Evolutionary conservation across 2,797 vertebrate species (phyloP), one percentile per base, ranked within the genome.

Genomic region (Bufotes viridis): DNA sequence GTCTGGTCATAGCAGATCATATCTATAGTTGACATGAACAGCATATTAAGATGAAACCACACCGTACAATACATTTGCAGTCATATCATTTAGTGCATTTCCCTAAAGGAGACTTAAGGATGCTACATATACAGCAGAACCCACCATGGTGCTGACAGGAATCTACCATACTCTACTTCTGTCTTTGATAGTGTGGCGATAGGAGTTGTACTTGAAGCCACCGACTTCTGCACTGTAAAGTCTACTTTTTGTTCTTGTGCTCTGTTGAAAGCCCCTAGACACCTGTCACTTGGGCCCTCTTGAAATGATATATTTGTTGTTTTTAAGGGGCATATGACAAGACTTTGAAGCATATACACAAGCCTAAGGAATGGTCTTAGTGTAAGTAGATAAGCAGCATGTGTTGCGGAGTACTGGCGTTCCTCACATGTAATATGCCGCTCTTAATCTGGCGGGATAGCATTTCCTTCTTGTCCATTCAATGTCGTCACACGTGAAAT

Each of bases 241-340:
- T 92, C 90, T 1, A 91, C 55, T 70, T 81, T 61, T 83, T 88
- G 90, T 87, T 92, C 18, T 60, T 92, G 89, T 91, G 91, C 90
- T 91, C 87, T 89, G 90, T 89, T 89, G 90, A 88, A 91, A 86
- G 82, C 90, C 88, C 90, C 92, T 92, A 87, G 92, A 93, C 95
- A 96, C 94, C 94, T 96, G 95, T 96, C 93, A 93, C 92, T 90
- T 91, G 92, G 92, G 93, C 94, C 93, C 88, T 94, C 89, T 90
- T 93, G 92, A 91, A 90, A 93, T 94, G 93, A 94, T 93, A 92
- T 92, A 93, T 93, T 92, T 91, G 90, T 91, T 92, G 90, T 90
- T 92, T 91, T 90, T 94, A 92, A 94, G 91, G 92, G 86, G 87
- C 91, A 88, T 90, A 49, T 91, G 91, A 92, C 90, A 87, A 91